Conservation (phyloP, 2,888 invertebrate genomes). For the Morpho deidamia region DNA sequence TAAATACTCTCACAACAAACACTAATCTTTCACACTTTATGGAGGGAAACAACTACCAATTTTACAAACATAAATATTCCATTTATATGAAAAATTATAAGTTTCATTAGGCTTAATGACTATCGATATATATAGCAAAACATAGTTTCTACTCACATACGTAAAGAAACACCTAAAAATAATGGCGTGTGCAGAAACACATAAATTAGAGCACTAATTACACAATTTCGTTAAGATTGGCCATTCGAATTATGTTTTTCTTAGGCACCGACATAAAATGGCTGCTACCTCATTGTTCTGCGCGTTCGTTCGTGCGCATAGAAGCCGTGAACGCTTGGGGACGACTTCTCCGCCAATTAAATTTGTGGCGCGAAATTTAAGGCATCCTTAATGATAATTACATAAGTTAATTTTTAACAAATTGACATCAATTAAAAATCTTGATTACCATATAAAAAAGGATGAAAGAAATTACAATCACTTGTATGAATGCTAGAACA, state of each 20-base stretch:
- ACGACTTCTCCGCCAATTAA: conserved; percentile 78
- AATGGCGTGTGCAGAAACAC: conserved; percentile 71
- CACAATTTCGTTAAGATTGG: conserved; percentile 78
- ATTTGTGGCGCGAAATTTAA: conserved; percentile 79
- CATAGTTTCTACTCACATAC: conserved; percentile 71
- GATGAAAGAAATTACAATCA: conserved; percentile 49
- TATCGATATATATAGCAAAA: conserved; percentile 56
- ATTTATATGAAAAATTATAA: conserved; percentile 37
- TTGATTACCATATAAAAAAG: conserved; percentile 49
- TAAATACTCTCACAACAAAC: conserved; percentile 45
- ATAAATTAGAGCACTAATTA: conserved; percentile 78
- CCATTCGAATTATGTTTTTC: conserved; percentile 79
- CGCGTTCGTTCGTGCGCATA: conserved; percentile 79
- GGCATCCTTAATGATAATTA: conserved; percentile 50
- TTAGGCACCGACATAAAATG: conserved; percentile 79
- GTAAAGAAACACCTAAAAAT: conserved; percentile 69
- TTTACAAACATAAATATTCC: conserved; percentile 39
- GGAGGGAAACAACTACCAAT: conserved; percentile 52
- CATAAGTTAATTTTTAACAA: conserved; percentile 29
- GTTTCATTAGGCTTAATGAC: conserved; percentile 58
- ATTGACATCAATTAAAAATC: conserved; percentile 47
- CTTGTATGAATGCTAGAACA: conserved; percentile 44
- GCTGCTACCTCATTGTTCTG: conserved; percentile 80
- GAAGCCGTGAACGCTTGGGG: conserved; percentile 79
- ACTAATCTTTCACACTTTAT: conserved; percentile 45